Evolutionary conservation across 2,888 invertebrate genomes (phyloP).

Genomic region (Drosophila melanocephala): DNA sequence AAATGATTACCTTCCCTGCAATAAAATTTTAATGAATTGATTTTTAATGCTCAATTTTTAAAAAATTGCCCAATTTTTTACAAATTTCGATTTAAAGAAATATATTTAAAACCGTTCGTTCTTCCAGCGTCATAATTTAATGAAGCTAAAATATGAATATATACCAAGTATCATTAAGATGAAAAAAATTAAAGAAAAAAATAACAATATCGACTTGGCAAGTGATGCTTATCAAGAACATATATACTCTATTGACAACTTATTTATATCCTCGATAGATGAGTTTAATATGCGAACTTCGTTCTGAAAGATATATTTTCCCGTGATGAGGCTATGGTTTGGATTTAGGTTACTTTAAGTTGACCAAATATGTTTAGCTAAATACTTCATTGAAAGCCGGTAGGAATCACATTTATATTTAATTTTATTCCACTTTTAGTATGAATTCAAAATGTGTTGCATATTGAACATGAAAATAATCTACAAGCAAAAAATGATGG

Average conservation of each 20-base stretch:
- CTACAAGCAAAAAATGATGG: slow-evolving; percentile 62
- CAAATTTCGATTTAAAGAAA: background rate
- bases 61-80: background rate
- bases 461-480: slow-evolving; percentile 46
- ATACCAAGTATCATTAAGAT: too few species aligned
- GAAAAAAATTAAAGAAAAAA: background rate
- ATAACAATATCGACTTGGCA: background rate
- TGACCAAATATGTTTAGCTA: background rate
- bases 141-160: too few species aligned
- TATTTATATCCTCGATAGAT: background rate
- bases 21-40: background rate
- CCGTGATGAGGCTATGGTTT: background rate
- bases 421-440: slow-evolving; percentile 39
- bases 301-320: too few species aligned
- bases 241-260: background rate
- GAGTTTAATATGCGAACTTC: background rate
- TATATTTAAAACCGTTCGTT: background rate
- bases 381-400: background rate
- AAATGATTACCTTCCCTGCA: background rate
- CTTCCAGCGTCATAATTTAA: background rate
- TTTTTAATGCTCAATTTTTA: background rate
- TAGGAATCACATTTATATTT: slow-evolving; percentile 15
- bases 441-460: slow-evolving; percentile 35
- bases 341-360: background rate
- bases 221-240: background rate